A percentile compares a stretch with the other conserved stretches of the same genome.
Evolutionary conservation across 2,113 vertebrate species (phyloP).

Genomic region (Ramphastos sulfuratus): DNA sequence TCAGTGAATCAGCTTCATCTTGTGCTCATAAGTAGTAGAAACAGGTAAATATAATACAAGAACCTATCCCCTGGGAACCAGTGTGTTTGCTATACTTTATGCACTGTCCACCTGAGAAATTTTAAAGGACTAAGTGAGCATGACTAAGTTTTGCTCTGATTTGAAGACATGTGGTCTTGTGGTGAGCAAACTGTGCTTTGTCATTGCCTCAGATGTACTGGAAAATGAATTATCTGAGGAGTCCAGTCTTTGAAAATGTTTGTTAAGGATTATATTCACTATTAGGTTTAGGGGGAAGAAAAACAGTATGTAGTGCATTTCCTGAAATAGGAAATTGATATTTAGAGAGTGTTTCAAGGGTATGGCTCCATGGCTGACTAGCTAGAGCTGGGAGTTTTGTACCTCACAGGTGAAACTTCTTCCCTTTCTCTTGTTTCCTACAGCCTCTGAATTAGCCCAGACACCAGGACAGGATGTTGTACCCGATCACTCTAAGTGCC

Average conservation of each 20-base stretch:
- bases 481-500: constrained; percentile 27
- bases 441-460: constrained; percentile 88
- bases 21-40: background rate
- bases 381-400: background rate
- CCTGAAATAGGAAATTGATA: background rate
- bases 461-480: constrained; percentile 78
- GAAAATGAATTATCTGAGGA: background rate
- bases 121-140: background rate
- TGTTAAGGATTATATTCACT: background rate
- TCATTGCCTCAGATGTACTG: background rate
- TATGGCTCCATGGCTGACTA: background rate
- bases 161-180: background rate
- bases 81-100: background rate
- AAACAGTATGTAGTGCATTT: background rate
- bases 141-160: background rate
- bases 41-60: background rate
- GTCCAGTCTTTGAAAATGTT: background rate
- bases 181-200: background rate
- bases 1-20: background rate
- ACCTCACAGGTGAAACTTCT: background rate
- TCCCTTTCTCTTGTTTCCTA: background rate
- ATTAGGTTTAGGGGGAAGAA: background rate
- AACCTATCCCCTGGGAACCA: background rate
- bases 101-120: background rate
- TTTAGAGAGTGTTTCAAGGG: background rate